These are phyloP conservation scores for Sarcophilus harrisii DNA, from an alignment of 2,797 vertebrate species.

Conservation along the genomic window DNA sequence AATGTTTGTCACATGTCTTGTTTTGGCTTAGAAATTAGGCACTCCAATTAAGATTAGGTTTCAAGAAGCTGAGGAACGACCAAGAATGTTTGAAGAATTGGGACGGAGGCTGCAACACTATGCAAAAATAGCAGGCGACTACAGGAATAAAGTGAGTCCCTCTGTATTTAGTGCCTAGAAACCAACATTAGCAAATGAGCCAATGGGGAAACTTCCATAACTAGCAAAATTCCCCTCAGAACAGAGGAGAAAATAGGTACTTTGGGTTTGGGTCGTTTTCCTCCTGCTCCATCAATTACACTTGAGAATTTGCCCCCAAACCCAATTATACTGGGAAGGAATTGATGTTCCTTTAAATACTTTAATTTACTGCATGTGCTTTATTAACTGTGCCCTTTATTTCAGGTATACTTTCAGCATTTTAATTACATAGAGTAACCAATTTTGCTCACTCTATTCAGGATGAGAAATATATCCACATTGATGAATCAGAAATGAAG, in stretches of 20 bases:
- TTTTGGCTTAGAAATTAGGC: conserved; percentile 86
- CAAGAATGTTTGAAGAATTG: conserved; percentile 86
- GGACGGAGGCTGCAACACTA: conserved; percentile 86
- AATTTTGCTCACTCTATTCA: conserved; percentile 65
- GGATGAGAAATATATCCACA: conserved; percentile 89
- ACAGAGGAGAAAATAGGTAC: background rate
- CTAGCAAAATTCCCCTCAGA: background rate
- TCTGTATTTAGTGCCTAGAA: background rate
- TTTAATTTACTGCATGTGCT: background rate
- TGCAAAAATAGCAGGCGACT: conserved; percentile 85
- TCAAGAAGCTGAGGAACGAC: conserved; percentile 88
- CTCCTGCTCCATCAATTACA: background rate
- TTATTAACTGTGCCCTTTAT: background rate
- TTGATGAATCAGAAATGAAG: conserved; percentile 88
- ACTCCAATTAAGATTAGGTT: conserved; percentile 87
- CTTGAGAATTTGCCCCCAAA: conserved; percentile 13
- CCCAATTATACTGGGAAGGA: conserved; percentile 17
- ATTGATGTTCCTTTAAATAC: conserved; percentile 7
- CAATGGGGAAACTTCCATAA: background rate
- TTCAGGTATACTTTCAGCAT: background rate
- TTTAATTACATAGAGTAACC: background rate
- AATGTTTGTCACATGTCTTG: background rate
- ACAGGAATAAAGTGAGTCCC: conserved; percentile 84
- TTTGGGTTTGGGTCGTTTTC: background rate
- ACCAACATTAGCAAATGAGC: background rate